Percentiles rank a stretch among this genome's conserved stretches.
phyloP scores from a whole-genome alignment of 2,888 invertebrate genomes.

The Stramonita haemastoma region DNA sequence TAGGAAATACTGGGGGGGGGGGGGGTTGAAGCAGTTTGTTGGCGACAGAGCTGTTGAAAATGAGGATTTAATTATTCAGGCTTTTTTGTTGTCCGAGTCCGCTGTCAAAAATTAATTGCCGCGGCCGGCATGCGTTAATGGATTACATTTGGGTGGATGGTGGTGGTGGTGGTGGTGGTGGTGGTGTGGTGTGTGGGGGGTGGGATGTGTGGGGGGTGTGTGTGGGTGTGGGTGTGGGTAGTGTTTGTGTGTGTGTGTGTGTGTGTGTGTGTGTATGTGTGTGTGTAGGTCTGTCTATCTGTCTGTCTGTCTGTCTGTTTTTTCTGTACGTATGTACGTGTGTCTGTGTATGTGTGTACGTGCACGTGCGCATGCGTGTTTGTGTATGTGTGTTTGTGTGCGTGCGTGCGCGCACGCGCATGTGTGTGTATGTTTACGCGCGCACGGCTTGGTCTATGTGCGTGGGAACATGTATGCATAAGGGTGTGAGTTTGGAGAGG shows the following conservation, averaged over 20 bases:
- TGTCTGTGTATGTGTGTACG: not conserved
- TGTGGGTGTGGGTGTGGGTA: no score
- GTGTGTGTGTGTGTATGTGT: no score
- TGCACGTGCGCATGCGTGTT: not conserved
- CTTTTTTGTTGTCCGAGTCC: not conserved
- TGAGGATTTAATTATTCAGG: not conserved
- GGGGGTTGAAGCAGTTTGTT: no score
- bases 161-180: no score
- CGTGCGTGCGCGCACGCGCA: not conserved
- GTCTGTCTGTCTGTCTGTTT: not conserved
- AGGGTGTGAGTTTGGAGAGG: no score
- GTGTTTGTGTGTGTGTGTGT: no score
- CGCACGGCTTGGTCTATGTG: not conserved
- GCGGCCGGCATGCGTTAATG: not conserved
- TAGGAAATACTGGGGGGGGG: no score
- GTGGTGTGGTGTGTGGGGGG: no score
- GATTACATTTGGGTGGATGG: not conserved
- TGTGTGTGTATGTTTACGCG: not conserved
- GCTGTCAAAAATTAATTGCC: not conserved
- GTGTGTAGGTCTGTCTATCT: no score
- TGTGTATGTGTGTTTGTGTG: slow-evolving; percentile 22
- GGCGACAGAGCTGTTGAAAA: not conserved
- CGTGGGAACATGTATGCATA: not conserved
- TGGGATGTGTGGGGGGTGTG: no score
- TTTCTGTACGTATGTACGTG: no score